Base-by-base conservation (phyloP, 2,797 vertebrate genomes). In the Emys orbicularis region DNA sequence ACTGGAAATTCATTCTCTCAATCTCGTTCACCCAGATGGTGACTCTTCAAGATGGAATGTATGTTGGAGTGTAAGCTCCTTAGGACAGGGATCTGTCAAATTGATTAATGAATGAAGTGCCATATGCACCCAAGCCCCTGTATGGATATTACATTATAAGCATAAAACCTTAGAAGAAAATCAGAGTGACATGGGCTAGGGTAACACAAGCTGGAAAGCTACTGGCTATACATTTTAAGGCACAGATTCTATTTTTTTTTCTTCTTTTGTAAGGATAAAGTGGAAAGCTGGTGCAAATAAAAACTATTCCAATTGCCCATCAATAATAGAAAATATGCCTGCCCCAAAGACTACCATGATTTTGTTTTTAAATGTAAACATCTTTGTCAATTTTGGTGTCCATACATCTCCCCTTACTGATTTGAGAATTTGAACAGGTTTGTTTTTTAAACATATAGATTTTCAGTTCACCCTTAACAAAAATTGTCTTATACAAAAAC, bases 351-450 rank as follows among this genome's bases (percentile, higher is more conserved):
- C 19, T 61, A 59, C 49, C 74, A 37, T 37, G 86, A 21, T 15
- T 93, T 91, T 92, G 21, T 77, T 95, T 94, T n/a, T 87, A 77
- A 83, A 76, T 31, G 82, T 83, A 65, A 86, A 77, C 6, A 52
- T 11, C 37, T 77, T 50, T 79, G 29, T 31, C 83, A 50, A 13
- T 93, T 94, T 94, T 89, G 77, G 65, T 80, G 34, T 87, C 95
- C 53, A 61, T 12, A 87, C 12, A 41, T 44, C 80, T 57, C 9
- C 37, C 41, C 81, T 89, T 6, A 34, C 11, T 15, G 79, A 81
- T 76, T 31, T 89, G 52, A 88, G 87, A 93, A 92, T 49, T 56
- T 27, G 7, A 41, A 16, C 65, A 89, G 50, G 82, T 37, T 5
- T 86, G 90, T 88, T 76, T 79, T 50, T 53, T 80, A 53, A 54